Percentiles rank a stretch among this genome's conserved stretches.
Evolutionary conservation across 2,888 invertebrate species (phyloP).

Genomic region (Chrysina gloriosa): DNA sequence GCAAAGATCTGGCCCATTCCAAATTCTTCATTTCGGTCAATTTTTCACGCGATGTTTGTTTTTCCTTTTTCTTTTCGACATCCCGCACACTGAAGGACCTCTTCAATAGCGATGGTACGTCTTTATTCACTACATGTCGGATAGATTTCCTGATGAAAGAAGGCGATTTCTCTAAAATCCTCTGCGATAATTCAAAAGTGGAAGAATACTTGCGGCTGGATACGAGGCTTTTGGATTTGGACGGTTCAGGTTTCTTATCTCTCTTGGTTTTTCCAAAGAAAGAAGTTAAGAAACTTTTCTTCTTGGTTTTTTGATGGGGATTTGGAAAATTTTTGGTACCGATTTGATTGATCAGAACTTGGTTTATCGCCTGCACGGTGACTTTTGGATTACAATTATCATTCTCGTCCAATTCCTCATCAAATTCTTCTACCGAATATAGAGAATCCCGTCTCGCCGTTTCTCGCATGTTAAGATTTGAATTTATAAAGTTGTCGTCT

Average conservation of each 20-base stretch:
- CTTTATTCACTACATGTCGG: constrained; percentile 55
- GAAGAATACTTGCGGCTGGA: constrained; percentile 45
- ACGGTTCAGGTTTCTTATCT: constrained; percentile 27
- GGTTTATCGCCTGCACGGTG: constrained; percentile 33
- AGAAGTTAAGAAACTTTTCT: constrained; percentile 41
- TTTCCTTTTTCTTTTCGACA: constrained; percentile 55
- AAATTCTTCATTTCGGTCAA: constrained; percentile 59
- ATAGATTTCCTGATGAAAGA: constrained; percentile 60
- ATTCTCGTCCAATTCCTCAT: constrained; percentile 48
- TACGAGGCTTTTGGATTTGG: constrained; percentile 32
- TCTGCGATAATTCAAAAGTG: constrained; percentile 56
- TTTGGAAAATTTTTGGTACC: neutral
- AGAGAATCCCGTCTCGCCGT: constrained; percentile 45
- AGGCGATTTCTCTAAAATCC: constrained; percentile 52
- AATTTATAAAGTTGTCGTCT: constrained; percentile 5
- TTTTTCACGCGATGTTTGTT: constrained; percentile 54
- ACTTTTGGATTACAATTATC: constrained; percentile 36
- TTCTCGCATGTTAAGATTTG: constrained; percentile 17
- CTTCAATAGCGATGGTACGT: constrained; percentile 57
- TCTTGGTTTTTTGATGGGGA: constrained; percentile 27
- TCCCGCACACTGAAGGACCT: constrained; percentile 62
- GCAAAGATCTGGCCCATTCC: constrained; percentile 68
- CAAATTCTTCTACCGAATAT: constrained; percentile 52
- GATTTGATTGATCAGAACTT: constrained; percentile 16
- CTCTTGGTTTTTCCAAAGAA: constrained; percentile 41